Conservation (phyloP, 2,797 vertebrate genomes). For the Dermochelys coriacea region DNA sequence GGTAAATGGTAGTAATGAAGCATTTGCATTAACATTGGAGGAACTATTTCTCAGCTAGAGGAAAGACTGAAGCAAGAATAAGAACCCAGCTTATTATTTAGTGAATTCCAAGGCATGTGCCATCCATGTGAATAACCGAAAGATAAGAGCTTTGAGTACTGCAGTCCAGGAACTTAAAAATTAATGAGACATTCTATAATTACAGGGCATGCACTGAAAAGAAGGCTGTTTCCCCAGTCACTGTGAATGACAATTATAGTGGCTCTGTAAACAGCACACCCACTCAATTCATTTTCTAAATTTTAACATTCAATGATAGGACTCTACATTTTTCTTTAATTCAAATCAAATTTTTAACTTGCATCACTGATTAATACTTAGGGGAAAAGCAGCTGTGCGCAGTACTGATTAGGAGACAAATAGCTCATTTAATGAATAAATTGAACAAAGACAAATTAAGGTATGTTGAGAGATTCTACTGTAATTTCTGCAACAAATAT, state of each 20-base stretch:
- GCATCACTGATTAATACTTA: not conserved
- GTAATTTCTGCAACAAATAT: not conserved
- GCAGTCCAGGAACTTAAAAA: not conserved
- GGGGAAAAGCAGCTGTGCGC: not conserved
- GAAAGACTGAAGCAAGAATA: not conserved
- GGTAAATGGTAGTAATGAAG: not conserved
- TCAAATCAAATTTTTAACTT: not conserved
- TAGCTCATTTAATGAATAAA: not conserved
- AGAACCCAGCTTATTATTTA: constrained; percentile 7
- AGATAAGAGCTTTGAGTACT: not conserved
- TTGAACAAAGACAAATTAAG: not conserved
- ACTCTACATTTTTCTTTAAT: not conserved
- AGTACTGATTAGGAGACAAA: not conserved
- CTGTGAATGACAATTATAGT: not conserved
- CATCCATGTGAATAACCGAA: not conserved
- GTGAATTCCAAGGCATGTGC: not conserved
- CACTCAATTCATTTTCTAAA: not conserved
- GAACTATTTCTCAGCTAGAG: not conserved
- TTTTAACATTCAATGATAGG: not conserved
- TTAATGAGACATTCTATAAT: not conserved
- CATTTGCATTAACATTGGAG: not conserved
- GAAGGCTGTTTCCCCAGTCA: not conserved
- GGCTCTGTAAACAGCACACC: not conserved
- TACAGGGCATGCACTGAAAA: not conserved
- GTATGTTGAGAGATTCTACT: not conserved